Base-by-base conservation (phyloP, 2,888 invertebrate genomes). In the Mesoligia furuncula region DNA sequence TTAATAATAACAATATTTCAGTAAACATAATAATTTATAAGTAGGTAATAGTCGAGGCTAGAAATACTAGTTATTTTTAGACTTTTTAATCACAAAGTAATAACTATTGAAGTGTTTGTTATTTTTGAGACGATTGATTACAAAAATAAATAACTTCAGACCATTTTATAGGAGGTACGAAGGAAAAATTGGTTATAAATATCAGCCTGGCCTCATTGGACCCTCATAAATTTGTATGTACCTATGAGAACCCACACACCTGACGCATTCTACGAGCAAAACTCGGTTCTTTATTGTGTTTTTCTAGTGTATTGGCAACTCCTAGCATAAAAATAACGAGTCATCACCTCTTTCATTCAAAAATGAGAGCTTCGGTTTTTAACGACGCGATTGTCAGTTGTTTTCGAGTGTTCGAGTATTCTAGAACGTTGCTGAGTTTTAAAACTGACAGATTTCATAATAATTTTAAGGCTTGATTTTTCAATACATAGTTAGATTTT, bases 211-310 rank as follows among this genome's bases (percentile, higher is more conserved):
- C 84, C 70, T 78, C 66, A 57, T 78, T 67, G 48, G 31, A 67
- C 79, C 84, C 70, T 78, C 70, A 71, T 78, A 77, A 57, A 80
- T 80, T 70, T 31, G 27, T 54, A n/a, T 31, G 9, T 42, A 42
- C 42, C 17, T 67, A 57, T 78, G 80, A 48, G 79, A 80, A 67
- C 57, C 54, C 20, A 15, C 54, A 57, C 79, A 81, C 61, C 84
- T 78, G 84, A 61, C 61, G 48, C 54, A 78, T 57, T 83, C 20
- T 36, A n/a, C 45, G 17, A 70, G 24, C 6, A 67, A 42, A n/a
- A 68, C 7, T n/a, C 11, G 24, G 80, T 48, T 62, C n/a, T 70
- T 66, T 54, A 67, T 71, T 67, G 5, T 71, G 15, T 81, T 70
- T 71, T 67, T 67, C 57, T 71, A 67, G 27, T 67, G 57, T 61